A percentile compares a stretch with the other conserved stretches of the same genome.
These are phyloP conservation scores for Sebastes trivittatus DNA, from an alignment of 2,797 vertebrate genomes.

Conservation along the genomic window DNA sequence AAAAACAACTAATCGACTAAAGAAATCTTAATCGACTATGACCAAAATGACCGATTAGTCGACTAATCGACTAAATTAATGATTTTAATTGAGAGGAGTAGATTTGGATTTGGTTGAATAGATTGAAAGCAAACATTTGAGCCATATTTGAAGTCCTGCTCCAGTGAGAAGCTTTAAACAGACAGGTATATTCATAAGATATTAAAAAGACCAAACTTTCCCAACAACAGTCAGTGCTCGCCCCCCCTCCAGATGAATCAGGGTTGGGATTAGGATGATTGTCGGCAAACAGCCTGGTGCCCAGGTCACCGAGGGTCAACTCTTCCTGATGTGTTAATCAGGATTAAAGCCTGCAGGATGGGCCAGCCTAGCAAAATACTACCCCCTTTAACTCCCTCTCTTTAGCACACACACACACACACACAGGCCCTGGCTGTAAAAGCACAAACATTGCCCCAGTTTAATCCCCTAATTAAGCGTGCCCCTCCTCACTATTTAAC, in stretches of 20 bases:
- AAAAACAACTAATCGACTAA: too few relatives aligned
- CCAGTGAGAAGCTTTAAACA: not conserved
- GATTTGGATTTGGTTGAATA: too few relatives aligned
- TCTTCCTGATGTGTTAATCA: slow-evolving; percentile 85
- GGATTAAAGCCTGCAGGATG: slow-evolving; percentile 79
- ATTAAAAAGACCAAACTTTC: slow-evolving; percentile 15
- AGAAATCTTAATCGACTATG: too few relatives aligned
- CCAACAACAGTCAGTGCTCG: slow-evolving; percentile 12
- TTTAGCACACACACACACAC: slow-evolving; percentile 20
- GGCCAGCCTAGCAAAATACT: slow-evolving; percentile 75
- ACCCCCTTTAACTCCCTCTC: slow-evolving; percentile 8
- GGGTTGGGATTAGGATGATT: slow-evolving; percentile 82
- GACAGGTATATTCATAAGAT: not conserved
- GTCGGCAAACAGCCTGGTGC: slow-evolving; percentile 83
- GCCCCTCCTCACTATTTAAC: slow-evolving; percentile 78
- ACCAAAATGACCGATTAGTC: too few relatives aligned
- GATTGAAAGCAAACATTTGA: not conserved
- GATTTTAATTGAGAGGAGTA: not conserved
- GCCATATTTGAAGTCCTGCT: not conserved
- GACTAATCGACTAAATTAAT: not conserved
- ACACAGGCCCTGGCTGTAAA: slow-evolving; percentile 73
- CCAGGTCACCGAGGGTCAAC: slow-evolving; percentile 81
- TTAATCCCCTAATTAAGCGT: slow-evolving; percentile 86
- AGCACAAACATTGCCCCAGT: slow-evolving; percentile 76
- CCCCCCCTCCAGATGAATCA: slow-evolving; percentile 56